A percentile compares a stretch with the other conserved stretches of the same genome.
Evolutionary conservation across 2,888 invertebrate species (phyloP).

Genomic region (Prionchulus punctatus): DNA sequence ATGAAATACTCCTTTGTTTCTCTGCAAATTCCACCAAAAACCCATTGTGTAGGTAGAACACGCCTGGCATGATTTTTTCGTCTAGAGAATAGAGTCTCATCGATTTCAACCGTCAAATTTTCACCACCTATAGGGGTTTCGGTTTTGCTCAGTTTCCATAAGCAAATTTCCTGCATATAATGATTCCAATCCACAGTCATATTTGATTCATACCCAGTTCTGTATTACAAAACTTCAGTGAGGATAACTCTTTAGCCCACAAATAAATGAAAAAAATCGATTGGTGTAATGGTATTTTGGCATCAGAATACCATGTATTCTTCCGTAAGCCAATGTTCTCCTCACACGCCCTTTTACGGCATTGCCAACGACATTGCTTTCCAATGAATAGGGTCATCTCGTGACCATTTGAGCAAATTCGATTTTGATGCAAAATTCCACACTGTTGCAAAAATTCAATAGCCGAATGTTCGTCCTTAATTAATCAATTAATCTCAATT

Average conservation of each 20-base stretch:
- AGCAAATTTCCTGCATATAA: background rate
- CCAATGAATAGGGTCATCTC: conserved; percentile 1
- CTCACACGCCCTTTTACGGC: background rate
- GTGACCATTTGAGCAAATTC: conserved; percentile 2
- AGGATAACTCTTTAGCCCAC: conserved; percentile 4
- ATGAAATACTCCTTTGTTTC: conserved; percentile 11
- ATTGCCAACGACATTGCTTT: conserved; percentile 5
- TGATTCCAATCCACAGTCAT: background rate
- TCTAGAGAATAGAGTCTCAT: background rate
- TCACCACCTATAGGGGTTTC: background rate
- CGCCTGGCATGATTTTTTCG: conserved; percentile 10
- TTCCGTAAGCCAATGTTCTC: background rate
- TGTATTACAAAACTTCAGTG: conserved; percentile 8
- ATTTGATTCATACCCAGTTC: background rate
- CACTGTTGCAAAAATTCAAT: background rate
- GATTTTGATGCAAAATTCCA: background rate
- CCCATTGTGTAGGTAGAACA: conserved; percentile 11
- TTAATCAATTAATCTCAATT: too few species aligned
- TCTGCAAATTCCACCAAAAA: conserved; percentile 12
- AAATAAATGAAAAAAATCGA: conserved; percentile 3
- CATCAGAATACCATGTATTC: conserved; percentile 1
- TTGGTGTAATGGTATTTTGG: conserved; percentile 1
- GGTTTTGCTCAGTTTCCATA: background rate
- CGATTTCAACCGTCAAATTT: background rate
- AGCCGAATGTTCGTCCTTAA: too few species aligned